phyloP scores from a whole-genome alignment of 2,113 vertebrate genomes.

The Nothocercus julius region DNA sequence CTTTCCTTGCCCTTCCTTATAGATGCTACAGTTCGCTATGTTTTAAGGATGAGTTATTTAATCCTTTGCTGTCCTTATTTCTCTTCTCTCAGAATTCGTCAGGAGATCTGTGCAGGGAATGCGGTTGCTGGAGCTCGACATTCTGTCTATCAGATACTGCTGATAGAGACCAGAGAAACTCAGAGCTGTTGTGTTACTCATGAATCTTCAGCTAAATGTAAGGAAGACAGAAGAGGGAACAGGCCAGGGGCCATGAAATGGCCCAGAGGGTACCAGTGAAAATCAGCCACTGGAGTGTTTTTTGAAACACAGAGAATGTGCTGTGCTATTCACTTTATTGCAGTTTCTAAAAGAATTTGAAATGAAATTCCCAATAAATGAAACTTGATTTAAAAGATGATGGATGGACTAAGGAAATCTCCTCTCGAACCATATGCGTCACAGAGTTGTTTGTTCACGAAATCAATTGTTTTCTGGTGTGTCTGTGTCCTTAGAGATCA shows the following conservation, averaged over 20 bases:
- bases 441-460: not conserved
- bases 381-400: not conserved
- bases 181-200: not conserved
- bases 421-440: not conserved
- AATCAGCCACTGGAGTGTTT: not conserved
- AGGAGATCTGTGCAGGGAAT: not conserved
- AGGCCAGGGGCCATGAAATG: not conserved
- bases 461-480: not conserved
- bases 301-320: not conserved
- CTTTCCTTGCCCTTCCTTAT: not conserved
- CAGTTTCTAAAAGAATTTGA: not conserved
- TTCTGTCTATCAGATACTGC: not conserved
- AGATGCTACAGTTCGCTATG: not conserved
- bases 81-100: not conserved
- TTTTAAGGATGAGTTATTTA: not conserved
- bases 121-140: not conserved
- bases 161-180: not conserved
- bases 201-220: not conserved
- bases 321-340: not conserved
- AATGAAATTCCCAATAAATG: not conserved
- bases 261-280: rapidly evolving
- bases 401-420: not conserved
- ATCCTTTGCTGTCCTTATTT: not conserved
- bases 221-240: not conserved
- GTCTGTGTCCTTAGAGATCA: not conserved